Evolutionary conservation across 1,140 invertebrate species (phyloP), one percentile per base, ranked within the genome.

Genomic region (Drosophila pandora): DNA sequence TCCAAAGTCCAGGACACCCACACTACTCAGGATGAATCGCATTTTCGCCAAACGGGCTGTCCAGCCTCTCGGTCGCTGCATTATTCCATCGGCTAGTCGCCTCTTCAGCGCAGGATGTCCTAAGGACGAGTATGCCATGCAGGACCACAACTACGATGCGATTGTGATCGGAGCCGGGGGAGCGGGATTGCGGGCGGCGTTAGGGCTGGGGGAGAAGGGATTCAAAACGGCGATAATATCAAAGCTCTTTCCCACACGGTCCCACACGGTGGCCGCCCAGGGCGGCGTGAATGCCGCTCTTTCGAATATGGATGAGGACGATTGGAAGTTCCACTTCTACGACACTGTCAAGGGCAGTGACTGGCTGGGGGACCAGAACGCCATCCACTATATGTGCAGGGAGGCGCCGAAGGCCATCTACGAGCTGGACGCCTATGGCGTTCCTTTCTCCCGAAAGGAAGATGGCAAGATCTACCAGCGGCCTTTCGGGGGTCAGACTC

Each of bases 361-460:
- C 94, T 99, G 97, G 97, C 92, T 98, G 3, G 98, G 98, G 50
- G 98, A 99, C 92, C 97, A 98, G 92, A 96, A 98, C 93, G 97
- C 97, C 17, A 98, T 98, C 84, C 96, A 98, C 91, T 98, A 97
- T 90, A 97, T 99, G 96, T 97, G 97, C 21, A 93, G 95, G 68
- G 97, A 98, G 92, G 97, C 98, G 2, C 96, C 96, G 9, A 94
- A 96, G 63, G 96, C 97, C 78, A 95, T 98, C 23, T 95, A 96
- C 91, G 97, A 98, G 92, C 92, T 98, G 50, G 98, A 98, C 93
- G 97, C 98, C 90, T 98, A 96, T 92, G 97, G 97, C 91, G 94
- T 93, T 91, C 92, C 92, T 0, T 93, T 93, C 62, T 93, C 92
- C 0, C 81, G 92, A 21, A 92, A 79, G 0, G 28, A 76, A n/a